Conservation (phyloP, 2,888 invertebrate species). For the Caenorhabditis sp. region DNA sequence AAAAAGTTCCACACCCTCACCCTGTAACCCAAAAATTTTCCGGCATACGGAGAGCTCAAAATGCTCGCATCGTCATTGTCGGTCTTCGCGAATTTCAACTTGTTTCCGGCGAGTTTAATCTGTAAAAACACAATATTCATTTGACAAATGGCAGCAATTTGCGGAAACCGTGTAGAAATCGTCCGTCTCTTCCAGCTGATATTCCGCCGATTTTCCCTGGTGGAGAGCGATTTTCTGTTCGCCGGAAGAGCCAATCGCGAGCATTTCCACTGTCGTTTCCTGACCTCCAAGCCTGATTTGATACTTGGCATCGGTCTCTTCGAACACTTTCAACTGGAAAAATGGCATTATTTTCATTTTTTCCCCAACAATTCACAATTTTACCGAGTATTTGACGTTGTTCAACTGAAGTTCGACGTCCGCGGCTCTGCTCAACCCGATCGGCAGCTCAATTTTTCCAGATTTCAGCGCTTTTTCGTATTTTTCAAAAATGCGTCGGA, state of each 20-base stretch:
- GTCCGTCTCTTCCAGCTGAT: slow-evolving; percentile 34
- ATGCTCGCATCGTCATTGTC: slow-evolving; percentile 29
- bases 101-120: slow-evolving; percentile 38
- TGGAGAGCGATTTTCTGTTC: not conserved
- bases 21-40: slow-evolving; percentile 51
- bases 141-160: no score
- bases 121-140: not conserved
- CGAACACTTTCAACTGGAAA: slow-evolving; percentile 19
- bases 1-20: not conserved
- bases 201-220: slow-evolving; percentile 36
- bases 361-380: no score
- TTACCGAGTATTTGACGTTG: slow-evolving; percentile 24
- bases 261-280: slow-evolving; percentile 35
- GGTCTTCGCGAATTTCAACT: slow-evolving; percentile 34
- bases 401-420: slow-evolving; percentile 17
- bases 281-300: slow-evolving; percentile 27
- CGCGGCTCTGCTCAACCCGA: slow-evolving; percentile 8
- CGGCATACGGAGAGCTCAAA: slow-evolving; percentile 49
- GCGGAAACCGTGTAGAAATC: slow-evolving; percentile 8
- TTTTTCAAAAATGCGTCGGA: slow-evolving; percentile 21
- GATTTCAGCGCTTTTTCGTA: slow-evolving; percentile 20
- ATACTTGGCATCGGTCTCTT: slow-evolving; percentile 24
- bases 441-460: slow-evolving; percentile 41
- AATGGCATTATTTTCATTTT: no score
- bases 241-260: slow-evolving; percentile 2